Evolutionary conservation across 1,140 invertebrate species (phyloP).

Genomic region (Patella vulgata): DNA sequence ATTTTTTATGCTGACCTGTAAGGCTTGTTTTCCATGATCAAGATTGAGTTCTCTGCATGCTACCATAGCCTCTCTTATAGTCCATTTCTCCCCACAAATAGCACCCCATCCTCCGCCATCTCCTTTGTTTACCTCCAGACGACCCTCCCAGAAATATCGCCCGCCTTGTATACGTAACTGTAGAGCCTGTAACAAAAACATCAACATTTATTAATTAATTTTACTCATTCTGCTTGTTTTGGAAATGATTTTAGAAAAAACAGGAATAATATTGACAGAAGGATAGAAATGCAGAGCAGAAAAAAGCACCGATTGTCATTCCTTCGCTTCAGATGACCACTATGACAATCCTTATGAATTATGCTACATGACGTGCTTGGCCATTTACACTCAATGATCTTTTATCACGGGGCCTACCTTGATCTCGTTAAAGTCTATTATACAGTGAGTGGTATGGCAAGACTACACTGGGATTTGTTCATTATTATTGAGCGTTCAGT

Average conservation of each 20-base stretch:
- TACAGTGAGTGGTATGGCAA: too few species aligned
- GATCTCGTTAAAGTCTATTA: too few species aligned
- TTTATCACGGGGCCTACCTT: too few species aligned
- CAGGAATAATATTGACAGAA: background rate
- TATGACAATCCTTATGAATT: background rate
- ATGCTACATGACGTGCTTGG: too few species aligned
- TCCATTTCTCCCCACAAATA: conserved; percentile 57
- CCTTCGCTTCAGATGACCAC: background rate
- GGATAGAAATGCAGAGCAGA: background rate
- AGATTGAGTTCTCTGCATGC: conserved; percentile 47
- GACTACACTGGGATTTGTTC: too few species aligned
- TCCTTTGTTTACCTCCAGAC: conserved; percentile 38
- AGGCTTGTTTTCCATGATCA: conserved; percentile 44
- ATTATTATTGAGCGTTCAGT: too few species aligned
- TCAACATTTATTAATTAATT: conserved; percentile 18
- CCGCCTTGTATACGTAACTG: conserved; percentile 42
- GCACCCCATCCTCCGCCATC: conserved; percentile 40
- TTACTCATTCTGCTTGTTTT: too few species aligned
- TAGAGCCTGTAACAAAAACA: conserved; percentile 15
- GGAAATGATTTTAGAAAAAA: background rate
- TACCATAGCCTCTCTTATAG: conserved; percentile 50
- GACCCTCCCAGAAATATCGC: conserved; percentile 41
- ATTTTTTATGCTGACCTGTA: conserved; percentile 47
- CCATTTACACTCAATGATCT: too few species aligned
- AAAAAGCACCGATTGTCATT: background rate